A percentile compares a stretch with the other conserved stretches of the same genome.
phyloP scores from a whole-genome alignment of 2,797 vertebrate genomes.

The Harpagifer antarcticus region DNA sequence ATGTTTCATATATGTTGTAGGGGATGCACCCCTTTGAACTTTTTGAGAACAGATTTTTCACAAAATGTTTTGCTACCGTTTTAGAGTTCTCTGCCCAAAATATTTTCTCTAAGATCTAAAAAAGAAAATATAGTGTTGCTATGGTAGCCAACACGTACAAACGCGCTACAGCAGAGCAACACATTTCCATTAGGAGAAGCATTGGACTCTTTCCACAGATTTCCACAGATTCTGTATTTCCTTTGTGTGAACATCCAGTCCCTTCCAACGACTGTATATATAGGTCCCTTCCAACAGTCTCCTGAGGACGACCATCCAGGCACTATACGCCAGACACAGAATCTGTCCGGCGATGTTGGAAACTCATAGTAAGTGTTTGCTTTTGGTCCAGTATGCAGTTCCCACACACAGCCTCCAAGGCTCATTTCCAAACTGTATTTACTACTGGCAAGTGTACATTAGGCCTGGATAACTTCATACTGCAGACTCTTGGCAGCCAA shows the following conservation, averaged over 20 bases:
- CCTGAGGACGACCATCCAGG: background rate
- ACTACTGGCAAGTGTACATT: slow-evolving; percentile 50
- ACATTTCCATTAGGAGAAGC: no score
- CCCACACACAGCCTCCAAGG: slow-evolving; percentile 40
- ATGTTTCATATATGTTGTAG: background rate
- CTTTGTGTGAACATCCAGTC: slow-evolving; percentile 13
- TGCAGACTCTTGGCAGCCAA: slow-evolving; percentile 54
- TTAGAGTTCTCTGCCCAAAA: background rate
- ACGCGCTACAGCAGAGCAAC: no score
- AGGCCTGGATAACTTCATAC: slow-evolving; percentile 57
- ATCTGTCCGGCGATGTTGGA: slow-evolving; percentile 3
- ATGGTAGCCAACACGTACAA: no score
- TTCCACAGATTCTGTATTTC: background rate
- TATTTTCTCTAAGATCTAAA: no score
- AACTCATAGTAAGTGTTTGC: slow-evolving; percentile 34
- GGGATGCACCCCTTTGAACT: background rate
- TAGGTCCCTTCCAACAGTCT: slow-evolving; percentile 11
- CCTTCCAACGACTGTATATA: no score
- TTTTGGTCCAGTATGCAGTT: slow-evolving; percentile 32
- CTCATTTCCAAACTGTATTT: slow-evolving; percentile 62
- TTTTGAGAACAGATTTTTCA: background rate
- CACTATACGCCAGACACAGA: slow-evolving; percentile 23
- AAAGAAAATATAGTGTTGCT: no score
- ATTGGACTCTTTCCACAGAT: no score
- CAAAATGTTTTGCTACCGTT: background rate